Evolutionary conservation across 2,113 vertebrate genomes (phyloP).

Genomic region (Pithys albifrons): DNA sequence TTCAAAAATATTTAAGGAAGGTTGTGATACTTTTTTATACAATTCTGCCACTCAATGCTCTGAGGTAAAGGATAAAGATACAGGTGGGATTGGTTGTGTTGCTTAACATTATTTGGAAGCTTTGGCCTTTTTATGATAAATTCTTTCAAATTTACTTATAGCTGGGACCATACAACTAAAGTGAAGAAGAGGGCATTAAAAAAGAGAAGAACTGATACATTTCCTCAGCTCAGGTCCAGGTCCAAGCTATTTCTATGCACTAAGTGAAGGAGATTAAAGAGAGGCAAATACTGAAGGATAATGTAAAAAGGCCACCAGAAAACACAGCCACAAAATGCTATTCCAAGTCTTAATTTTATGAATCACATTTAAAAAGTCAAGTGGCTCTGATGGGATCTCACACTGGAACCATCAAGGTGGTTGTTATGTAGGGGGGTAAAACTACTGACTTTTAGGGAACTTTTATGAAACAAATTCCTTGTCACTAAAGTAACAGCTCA

Average conservation of each 20-base stretch:
- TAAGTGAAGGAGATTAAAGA: rapidly evolving
- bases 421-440: background rate
- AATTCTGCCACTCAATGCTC: rapidly evolving
- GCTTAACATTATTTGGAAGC: background rate
- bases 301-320: background rate
- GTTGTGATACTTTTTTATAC: rapidly evolving
- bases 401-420: background rate
- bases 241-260: background rate
- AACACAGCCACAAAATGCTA: background rate
- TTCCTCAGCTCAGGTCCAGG: background rate
- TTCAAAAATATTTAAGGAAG: background rate
- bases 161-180: background rate
- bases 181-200: background rate
- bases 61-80: too few species aligned
- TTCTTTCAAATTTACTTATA: background rate
- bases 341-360: background rate
- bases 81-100: rapidly evolving
- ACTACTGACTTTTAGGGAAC: background rate
- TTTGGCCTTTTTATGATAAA: background rate
- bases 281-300: background rate
- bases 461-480: background rate
- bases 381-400: background rate
- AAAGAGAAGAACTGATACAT: background rate
- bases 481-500: background rate
- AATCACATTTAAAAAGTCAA: background rate